These are phyloP conservation scores for Gastrophysa polygoni DNA, from an alignment of 2,888 invertebrate species.

Conservation along the genomic window DNA sequence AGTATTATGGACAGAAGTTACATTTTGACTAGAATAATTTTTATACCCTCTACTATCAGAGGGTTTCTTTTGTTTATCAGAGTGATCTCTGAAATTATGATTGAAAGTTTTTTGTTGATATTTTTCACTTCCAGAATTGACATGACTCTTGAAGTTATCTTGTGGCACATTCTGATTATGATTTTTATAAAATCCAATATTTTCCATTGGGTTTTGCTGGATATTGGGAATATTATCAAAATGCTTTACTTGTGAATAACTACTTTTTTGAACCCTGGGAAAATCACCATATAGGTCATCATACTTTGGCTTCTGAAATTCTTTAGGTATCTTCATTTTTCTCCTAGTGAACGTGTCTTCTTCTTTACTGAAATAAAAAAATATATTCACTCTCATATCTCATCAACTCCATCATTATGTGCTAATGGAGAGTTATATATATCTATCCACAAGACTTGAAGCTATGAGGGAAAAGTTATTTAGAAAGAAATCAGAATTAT, in stretches of 20 bases:
- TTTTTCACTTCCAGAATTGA: not conserved
- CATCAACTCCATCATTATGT: too few relatives aligned
- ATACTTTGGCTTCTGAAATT: conserved; percentile 21
- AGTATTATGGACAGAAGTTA: not conserved
- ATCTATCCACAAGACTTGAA: too few relatives aligned
- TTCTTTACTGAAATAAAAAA: not conserved
- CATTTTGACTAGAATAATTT: not conserved
- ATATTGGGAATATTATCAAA: not conserved
- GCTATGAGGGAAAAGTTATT: too few relatives aligned
- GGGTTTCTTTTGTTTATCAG: not conserved
- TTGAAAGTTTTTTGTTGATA: not conserved
- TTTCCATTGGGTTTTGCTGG: not conserved
- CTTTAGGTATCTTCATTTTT: conserved; percentile 14
- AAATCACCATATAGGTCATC: conserved; percentile 9
- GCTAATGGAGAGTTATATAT: too few relatives aligned
- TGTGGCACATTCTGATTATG: not conserved
- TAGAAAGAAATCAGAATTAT: too few relatives aligned
- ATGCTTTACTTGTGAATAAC: not conserved
- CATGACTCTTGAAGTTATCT: not conserved
- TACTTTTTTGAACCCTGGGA: not conserved
- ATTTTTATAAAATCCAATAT: not conserved
- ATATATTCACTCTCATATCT: too few relatives aligned
- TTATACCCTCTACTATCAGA: not conserved
- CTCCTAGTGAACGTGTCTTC: conserved; percentile 9
- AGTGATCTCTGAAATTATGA: not conserved